phyloP scores from a whole-genome alignment of 2,888 invertebrate species.

The Neoscelio sp. region DNA sequence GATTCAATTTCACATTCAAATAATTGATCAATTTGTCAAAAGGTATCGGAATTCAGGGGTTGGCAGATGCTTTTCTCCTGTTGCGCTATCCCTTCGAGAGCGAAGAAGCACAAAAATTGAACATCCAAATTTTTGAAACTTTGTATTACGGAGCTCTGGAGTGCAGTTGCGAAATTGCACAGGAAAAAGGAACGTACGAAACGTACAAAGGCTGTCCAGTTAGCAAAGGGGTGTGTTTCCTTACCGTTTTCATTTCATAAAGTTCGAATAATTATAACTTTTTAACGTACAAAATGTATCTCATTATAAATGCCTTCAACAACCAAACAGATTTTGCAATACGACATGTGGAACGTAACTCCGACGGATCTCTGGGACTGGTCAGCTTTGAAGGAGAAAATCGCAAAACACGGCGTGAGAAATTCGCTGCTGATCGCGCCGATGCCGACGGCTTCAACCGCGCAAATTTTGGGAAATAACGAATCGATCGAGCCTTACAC shows the following conservation, averaged over 20 bases:
- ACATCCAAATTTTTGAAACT: constrained; percentile 98
- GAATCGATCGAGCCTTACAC: constrained; percentile 99
- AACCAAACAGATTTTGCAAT: constrained; percentile 96
- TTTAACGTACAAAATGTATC: no score
- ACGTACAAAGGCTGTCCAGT: constrained; percentile 96
- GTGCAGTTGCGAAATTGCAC: constrained; percentile 97
- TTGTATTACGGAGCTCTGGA: constrained; percentile 98
- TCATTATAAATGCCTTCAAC: no score
- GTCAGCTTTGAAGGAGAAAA: constrained; percentile 91
- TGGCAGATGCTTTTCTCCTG: constrained; percentile 98
- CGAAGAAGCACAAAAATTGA: constrained; percentile 92
- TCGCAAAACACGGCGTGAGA: constrained; percentile 94
- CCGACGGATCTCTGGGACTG: constrained; percentile 96
- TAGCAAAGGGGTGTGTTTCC: constrained; percentile 91
- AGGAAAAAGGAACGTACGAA: constrained; percentile 93
- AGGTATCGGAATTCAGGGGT: constrained; percentile 97
- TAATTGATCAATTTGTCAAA: no score
- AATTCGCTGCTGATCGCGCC: constrained; percentile 97
- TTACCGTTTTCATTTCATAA: constrained; percentile 22
- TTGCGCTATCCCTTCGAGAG: constrained; percentile 97
- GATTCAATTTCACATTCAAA: no score
- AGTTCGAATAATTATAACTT: not conserved
- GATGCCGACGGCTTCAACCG: constrained; percentile 99
- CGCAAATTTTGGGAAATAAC: constrained; percentile 99
- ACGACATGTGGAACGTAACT: constrained; percentile 98